These are phyloP conservation scores for Lycaon pictus DNA, from an alignment of 2,113 vertebrate species.

Conservation along the genomic window DNA sequence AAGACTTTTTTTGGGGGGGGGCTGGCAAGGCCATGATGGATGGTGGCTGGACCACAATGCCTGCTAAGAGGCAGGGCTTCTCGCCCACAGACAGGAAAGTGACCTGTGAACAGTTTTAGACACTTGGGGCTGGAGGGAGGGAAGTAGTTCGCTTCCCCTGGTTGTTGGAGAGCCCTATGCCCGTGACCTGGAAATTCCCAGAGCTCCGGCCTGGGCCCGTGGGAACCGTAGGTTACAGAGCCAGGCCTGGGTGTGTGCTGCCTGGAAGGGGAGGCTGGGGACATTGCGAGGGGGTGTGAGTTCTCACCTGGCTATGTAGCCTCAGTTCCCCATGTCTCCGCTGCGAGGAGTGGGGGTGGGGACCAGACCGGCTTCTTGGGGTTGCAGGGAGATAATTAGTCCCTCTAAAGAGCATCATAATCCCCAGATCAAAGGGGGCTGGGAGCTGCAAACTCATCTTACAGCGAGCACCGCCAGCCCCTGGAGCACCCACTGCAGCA, in stretches of 20 bases:
- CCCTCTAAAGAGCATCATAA: constrained; percentile 56
- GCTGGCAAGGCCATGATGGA: not conserved
- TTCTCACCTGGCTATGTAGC: not conserved
- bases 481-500: not conserved
- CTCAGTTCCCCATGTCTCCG: not conserved
- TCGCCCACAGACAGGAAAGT: not conserved
- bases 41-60: not conserved
- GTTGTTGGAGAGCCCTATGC: not conserved
- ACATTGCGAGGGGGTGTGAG: not conserved
- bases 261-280: not conserved
- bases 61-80: not conserved
- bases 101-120: not conserved
- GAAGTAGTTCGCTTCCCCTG: not conserved
- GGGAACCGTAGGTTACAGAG: not conserved
- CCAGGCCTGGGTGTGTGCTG: not conserved
- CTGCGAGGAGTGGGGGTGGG: not conserved
- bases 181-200: not conserved
- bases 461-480: not conserved
- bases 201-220: not conserved
- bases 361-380: constrained; percentile 21
- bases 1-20: no score
- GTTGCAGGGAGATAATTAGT: constrained; percentile 54
- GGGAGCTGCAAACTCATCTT: not conserved
- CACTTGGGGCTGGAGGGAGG: not conserved
- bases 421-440: constrained; percentile 64